These are phyloP conservation scores for Monopis laevigella DNA, from an alignment of 2,888 invertebrate genomes.

Conservation along the genomic window DNA sequence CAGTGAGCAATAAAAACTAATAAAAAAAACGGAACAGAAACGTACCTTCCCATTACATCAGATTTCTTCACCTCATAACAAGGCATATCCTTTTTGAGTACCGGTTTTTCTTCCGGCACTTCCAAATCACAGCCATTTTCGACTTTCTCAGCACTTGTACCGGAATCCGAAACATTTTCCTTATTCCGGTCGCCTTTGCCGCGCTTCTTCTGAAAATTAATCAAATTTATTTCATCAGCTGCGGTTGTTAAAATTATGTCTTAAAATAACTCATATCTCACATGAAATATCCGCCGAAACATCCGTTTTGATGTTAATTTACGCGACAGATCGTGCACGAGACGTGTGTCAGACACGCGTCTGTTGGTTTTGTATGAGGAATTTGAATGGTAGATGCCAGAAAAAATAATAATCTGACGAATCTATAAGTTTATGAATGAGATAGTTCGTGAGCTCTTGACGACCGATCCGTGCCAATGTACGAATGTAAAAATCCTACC, in stretches of 20 bases:
- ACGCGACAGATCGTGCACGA: too few relatives aligned
- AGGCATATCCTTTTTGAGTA: constrained; percentile 64
- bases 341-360: too few relatives aligned
- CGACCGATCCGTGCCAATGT: constrained; percentile 39
- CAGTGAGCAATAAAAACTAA: too few relatives aligned
- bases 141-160: too few relatives aligned
- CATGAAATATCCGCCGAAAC: constrained; percentile 43
- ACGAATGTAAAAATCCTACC: constrained; percentile 50
- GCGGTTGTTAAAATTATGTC: not conserved
- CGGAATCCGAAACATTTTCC: constrained; percentile 33
- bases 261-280: constrained; percentile 25
- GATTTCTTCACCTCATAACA: constrained; percentile 69
- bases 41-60: constrained; percentile 69
- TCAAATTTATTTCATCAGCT: too few relatives aligned
- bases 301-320: too few relatives aligned
- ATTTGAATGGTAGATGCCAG: too few relatives aligned
- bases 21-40: too few relatives aligned
- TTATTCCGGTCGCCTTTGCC: constrained; percentile 43
- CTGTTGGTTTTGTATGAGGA: too few relatives aligned
- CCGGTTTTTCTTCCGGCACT: constrained; percentile 36
- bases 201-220: constrained; percentile 45
- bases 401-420: too few relatives aligned
- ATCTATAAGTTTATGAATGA: constrained; percentile 49
- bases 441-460: constrained; percentile 41
- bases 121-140: constrained; percentile 26